Evolutionary conservation across 2,113 vertebrate species (phyloP).

Genomic region (Orientallactaga bullata): DNA sequence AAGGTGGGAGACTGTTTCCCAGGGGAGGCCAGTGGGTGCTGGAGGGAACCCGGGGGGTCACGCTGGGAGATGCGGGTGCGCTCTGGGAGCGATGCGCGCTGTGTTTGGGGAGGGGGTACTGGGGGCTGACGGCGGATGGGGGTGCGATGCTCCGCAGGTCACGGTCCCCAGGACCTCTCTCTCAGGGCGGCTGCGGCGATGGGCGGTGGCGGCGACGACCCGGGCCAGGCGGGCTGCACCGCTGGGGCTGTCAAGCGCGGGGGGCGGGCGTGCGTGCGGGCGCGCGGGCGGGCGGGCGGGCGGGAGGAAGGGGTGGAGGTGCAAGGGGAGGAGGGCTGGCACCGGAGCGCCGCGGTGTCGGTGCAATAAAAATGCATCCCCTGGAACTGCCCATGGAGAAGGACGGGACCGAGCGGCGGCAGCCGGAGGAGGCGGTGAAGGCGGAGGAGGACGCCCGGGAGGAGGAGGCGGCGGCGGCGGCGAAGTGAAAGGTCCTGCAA

Average conservation of each 20-base stretch:
- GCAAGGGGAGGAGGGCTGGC: constrained; percentile 77
- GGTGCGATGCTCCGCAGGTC: not conserved
- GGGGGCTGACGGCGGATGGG: not conserved
- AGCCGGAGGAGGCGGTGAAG: constrained; percentile 52
- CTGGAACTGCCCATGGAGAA: constrained; percentile 80
- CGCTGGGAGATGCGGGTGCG: constrained; percentile 20
- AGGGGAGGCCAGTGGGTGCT: constrained; percentile 73
- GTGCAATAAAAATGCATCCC: constrained; percentile 84
- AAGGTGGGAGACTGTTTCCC: constrained; percentile 76
- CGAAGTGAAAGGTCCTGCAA: constrained; percentile 78
- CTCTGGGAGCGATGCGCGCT: too few relatives aligned
- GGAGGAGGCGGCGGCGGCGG: constrained; percentile 62
- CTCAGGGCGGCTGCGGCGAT: not conserved
- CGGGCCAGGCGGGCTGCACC: constrained; percentile 40
- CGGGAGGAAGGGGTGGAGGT: constrained; percentile 67
- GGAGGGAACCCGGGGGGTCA: constrained; percentile 59
- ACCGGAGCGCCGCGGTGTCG: constrained; percentile 81
- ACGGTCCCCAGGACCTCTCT: not conserved
- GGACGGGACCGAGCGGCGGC: constrained; percentile 61
- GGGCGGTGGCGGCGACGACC: not conserved
- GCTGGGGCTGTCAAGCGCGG: constrained; percentile 73
- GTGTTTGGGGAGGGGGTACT: not conserved
- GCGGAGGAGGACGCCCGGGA: constrained; percentile 68
- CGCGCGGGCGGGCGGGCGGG: constrained; percentile 59
- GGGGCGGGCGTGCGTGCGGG: not conserved